Evolutionary conservation across 2,797 vertebrate species (phyloP), one percentile per base, ranked within the genome.

Genomic region (Sardinella longiceps): DNA sequence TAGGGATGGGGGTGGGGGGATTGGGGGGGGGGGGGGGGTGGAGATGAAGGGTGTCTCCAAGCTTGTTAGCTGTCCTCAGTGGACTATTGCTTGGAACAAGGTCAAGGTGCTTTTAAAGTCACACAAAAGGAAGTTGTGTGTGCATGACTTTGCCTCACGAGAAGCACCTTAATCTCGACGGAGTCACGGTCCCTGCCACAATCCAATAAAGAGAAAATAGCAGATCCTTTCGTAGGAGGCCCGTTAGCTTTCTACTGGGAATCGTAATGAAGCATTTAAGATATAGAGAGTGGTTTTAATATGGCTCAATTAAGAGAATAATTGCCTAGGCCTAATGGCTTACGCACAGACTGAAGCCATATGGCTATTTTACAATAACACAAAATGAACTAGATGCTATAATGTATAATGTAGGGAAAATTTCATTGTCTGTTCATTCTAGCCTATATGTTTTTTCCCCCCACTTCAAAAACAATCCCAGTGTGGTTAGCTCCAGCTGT

Each of bases 91-190:
- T 56, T 4, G n/a, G 50, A 70, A 66, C 66, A 84, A 84, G 66
- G 37, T 84, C 30, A 33, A 45, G 63, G 20, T 18, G 70, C 28
- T 83, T 89, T 81, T 58, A 92, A 93, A 91, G 92, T 92, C 91
- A 92, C 90, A 77, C 70, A 77, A 77, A 77, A 77, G 37, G 33
- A 77, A 77, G 33, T 77, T 43, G 9, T 39, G 70, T 33, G 37
- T 43, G 70, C 20, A 4, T 5, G 30, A 6, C 30, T 74, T 39
- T 10, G 56, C 37, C 70, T 77, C 11, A 7, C 37, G 81, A 30
- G 46, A 48, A 48, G 30, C 43, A 18, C 25, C n/a, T 80, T 50
- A 60, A 50, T 82, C 63, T 82, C 63, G 37, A 23, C 70, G 74
- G 30, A 37, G 20, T 48, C 84, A 23, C n/a, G 2, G 60, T 45